Evolutionary conservation across 2,113 vertebrate genomes (phyloP).

Genomic region (Chloroceryle aenea): DNA sequence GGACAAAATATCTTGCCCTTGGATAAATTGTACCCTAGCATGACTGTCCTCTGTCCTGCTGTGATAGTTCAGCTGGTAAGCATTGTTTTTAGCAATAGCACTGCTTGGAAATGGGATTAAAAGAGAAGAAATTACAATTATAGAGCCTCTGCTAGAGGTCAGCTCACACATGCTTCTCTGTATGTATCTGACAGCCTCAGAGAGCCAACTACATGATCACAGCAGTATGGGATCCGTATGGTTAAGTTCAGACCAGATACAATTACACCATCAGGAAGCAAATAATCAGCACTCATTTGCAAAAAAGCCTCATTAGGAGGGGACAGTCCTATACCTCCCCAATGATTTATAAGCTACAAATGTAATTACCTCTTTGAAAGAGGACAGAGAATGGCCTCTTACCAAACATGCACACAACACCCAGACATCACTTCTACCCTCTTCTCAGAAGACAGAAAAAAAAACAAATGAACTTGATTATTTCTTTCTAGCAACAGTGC

Average conservation of each 20-base stretch:
- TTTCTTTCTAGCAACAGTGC: constrained; percentile 66
- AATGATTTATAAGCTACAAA: constrained; percentile 72
- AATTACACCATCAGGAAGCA: constrained; percentile 53
- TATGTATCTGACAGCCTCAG: constrained; percentile 56
- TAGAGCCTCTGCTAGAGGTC: constrained; percentile 59
- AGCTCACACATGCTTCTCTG: constrained; percentile 53
- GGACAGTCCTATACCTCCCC: constrained; percentile 45
- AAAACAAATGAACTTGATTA: background rate
- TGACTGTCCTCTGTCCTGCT: background rate
- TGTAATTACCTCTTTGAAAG: constrained; percentile 74
- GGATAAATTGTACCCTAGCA: background rate
- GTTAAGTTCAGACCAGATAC: constrained; percentile 63
- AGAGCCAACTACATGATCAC: constrained; percentile 71
- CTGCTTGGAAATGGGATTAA: constrained; percentile 22
- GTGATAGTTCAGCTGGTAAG: constrained; percentile 12
- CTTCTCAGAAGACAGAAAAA: constrained; percentile 8
- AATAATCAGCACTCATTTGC: constrained; percentile 54
- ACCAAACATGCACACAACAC: background rate
- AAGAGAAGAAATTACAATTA: background rate
- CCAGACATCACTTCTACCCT: constrained; percentile 26
- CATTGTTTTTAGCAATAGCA: background rate
- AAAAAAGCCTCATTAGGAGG: constrained; percentile 58
- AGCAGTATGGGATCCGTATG: constrained; percentile 52
- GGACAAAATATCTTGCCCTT: background rate
- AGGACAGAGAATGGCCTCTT: constrained; percentile 53